Base-by-base conservation (phyloP, 2,888 invertebrate species). In the Apamea epomidion region DNA sequence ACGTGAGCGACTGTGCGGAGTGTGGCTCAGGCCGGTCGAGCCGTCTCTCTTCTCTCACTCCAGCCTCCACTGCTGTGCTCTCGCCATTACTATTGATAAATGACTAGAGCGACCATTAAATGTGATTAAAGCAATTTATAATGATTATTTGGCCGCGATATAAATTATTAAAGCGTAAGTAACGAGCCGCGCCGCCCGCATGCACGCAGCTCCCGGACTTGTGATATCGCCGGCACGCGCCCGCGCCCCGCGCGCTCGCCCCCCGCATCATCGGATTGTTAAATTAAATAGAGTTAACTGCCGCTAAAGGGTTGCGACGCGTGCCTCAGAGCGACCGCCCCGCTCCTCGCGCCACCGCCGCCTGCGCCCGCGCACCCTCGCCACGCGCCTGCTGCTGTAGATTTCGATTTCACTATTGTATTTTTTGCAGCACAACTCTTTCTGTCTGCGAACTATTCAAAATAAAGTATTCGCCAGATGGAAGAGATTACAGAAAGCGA, bases 61-160 rank as follows among this genome's bases (percentile, higher is more conserved):
- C 6, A 60, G 51, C n/a, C 29, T 2, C 45, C 18, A 8, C 25
- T 29, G 74, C 42, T 48, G 37, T 14, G 48, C 80, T 83, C 76
- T 51, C 80, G 77, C 77, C 81, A 76, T 78, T 84, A 80, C 75
- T 25, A 82, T 83, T 88, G 86, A 85, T 84, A 76, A 83, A 83
- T 65, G 83, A 73, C 76, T 70, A 71, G 83, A 86, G 87, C 87
- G 87, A 88, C 91, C 92, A 92, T 93, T 92, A 91, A 85, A 93
- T 83, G 92, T 93, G 95, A 95, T 95, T 95, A 95, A 93, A 94
- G 92, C 92, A 94, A 95, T 95, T 95, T 95, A 94, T 94, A 93
- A 93, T 92, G 92, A 94, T 92, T 93, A 92, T 93, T 93, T 92
- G 90, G 90, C 85, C 90, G 90, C 91, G 92, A 92, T 91, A 92